phyloP scores from a whole-genome alignment of 2,888 invertebrate species.

The Argynnis bischoffii region DNA sequence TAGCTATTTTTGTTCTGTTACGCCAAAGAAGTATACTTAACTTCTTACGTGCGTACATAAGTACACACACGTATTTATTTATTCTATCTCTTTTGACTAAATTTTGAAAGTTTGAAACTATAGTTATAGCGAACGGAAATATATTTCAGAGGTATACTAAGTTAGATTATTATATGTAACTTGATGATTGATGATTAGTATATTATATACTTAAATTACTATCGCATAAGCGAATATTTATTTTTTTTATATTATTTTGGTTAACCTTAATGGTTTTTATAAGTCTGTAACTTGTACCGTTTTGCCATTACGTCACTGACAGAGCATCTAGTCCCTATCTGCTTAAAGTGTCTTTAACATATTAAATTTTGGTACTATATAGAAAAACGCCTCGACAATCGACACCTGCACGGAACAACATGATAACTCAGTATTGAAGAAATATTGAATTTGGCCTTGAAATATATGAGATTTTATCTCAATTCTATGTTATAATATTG shows the following conservation, averaged over 20 bases:
- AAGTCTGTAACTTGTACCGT: conserved; percentile 40
- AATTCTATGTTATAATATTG: not conserved
- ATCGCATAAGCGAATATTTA: not conserved
- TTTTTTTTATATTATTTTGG: not conserved
- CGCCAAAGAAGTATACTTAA: no score
- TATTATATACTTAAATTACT: no score
- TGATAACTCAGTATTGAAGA: no score
- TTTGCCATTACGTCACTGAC: conserved; percentile 49
- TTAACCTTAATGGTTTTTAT: no score
- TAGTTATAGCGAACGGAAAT: no score
- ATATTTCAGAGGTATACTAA: no score
- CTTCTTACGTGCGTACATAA: no score
- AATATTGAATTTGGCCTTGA: no score
- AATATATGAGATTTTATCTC: no score
- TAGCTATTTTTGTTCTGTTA: no score
- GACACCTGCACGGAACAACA: conserved; percentile 8
- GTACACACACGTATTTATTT: not conserved
- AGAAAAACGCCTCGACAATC: conserved; percentile 41
- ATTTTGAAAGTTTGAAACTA: not conserved
- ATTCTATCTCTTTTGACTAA: not conserved
- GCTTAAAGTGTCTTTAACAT: conserved; percentile 62
- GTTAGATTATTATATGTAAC: no score
- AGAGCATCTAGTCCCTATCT: conserved; percentile 50
- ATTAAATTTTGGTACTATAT: conserved; percentile 50
- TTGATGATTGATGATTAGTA: no score